Evolutionary conservation across 2,797 vertebrate species (phyloP).

Genomic region (Chelmon rostratus): DNA sequence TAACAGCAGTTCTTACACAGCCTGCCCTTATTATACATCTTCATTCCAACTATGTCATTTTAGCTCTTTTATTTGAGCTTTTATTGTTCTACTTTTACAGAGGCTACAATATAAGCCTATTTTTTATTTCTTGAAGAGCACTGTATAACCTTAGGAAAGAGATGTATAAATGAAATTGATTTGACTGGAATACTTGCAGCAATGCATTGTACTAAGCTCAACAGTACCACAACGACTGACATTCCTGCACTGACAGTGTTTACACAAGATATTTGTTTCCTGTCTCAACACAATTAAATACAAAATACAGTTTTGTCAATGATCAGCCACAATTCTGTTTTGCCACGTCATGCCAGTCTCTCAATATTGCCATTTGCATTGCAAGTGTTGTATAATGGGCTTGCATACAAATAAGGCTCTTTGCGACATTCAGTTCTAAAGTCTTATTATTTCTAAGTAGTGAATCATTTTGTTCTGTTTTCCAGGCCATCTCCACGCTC

Average conservation of each 20-base stretch:
- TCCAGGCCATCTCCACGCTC: constrained; percentile 67
- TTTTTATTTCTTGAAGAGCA: constrained; percentile 18
- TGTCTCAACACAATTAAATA: background rate
- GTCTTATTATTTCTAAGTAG: background rate
- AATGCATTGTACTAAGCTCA: constrained; percentile 1
- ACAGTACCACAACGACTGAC: background rate
- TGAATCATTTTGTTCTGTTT: constrained; percentile 29
- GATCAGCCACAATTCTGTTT: background rate
- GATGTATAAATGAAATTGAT: background rate
- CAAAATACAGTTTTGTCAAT: background rate
- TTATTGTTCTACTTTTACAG: background rate
- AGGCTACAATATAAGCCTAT: no score
- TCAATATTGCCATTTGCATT: constrained; percentile 17
- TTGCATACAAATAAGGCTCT: constrained; percentile 19
- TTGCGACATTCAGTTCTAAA: constrained; percentile 1
- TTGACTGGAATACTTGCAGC: background rate
- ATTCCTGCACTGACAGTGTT: background rate
- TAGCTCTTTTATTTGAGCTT: constrained; percentile 14
- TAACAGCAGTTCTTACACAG: background rate
- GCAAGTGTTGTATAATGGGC: background rate
- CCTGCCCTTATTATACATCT: constrained; percentile 3
- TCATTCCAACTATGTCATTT: background rate
- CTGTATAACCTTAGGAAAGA: background rate
- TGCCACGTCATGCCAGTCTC: background rate
- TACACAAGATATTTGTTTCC: constrained; percentile 7